Conservation (phyloP, 2,797 vertebrate genomes). For the Mustela erminea region DNA sequence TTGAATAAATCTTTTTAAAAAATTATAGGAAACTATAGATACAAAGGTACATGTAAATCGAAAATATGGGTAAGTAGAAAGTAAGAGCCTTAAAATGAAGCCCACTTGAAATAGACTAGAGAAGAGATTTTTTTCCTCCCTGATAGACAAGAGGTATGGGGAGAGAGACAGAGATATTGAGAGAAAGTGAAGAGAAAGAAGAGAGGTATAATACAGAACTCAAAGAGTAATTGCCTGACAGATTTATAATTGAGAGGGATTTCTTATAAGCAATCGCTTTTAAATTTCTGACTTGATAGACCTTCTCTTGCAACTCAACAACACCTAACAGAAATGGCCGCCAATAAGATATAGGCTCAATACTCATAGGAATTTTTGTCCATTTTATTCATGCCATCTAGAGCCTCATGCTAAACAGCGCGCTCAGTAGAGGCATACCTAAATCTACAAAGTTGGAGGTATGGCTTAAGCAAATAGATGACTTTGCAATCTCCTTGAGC, state of each 20-base stretch:
- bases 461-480: conserved; percentile 12
- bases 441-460: neutral
- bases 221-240: neutral
- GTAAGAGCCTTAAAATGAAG: conserved; percentile 38
- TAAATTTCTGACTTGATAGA: neutral
- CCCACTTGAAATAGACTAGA: neutral
- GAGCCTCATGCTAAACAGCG: neutral
- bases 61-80: conserved; percentile 6
- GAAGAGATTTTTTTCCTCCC: neutral
- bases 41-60: neutral
- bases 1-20: neutral
- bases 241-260: neutral
- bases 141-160: neutral
- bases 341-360: neutral
- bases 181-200: neutral
- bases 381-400: conserved; percentile 20
- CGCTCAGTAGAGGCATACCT: neutral
- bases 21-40: neutral
- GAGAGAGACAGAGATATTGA: neutral
- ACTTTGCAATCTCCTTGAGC: neutral
- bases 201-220: neutral
- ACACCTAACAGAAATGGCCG: conserved; percentile 18
- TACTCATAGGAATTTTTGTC: neutral
- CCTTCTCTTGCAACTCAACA: neutral
- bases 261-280: neutral